Percentiles rank a stretch among this genome's conserved stretches.
Evolutionary conservation across 1,140 invertebrate species (phyloP).

Genomic region (Copidosoma floridanum): DNA sequence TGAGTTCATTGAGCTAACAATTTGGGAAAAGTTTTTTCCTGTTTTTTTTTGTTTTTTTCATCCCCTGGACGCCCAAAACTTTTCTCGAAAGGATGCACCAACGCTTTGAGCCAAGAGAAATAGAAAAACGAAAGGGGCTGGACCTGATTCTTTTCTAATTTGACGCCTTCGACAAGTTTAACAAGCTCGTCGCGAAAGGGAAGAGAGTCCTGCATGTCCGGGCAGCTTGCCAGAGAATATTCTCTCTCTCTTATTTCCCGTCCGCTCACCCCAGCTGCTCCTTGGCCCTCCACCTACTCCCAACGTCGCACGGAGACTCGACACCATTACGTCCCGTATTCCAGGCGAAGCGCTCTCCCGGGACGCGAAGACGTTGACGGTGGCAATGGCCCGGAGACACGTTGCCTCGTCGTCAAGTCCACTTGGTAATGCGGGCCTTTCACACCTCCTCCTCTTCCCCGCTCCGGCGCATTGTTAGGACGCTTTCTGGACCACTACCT

Average conservation of each 20-base stretch:
- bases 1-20: no score
- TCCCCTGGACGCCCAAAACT: no score
- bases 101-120: no score
- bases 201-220: conserved; percentile 46
- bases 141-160: conserved; percentile 47
- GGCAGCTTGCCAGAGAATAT: conserved; percentile 51
- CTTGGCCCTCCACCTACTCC: neutral
- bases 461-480: conserved; percentile 45
- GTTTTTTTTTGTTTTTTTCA: no score
- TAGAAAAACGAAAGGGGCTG: conserved; percentile 30
- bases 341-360: conserved; percentile 40
- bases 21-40: no score
- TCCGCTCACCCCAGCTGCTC: neutral
- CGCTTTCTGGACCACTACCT: conserved; percentile 32
- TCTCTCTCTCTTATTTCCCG: conserved; percentile 28
- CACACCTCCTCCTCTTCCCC: conserved; percentile 1
- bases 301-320: conserved; percentile 36
- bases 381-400: neutral
- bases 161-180: conserved; percentile 57
- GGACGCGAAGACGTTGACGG: conserved; percentile 39
- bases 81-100: no score
- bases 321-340: conserved; percentile 53
- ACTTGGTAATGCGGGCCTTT: conserved; percentile 20
- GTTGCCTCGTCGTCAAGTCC: conserved; percentile 21
- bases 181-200: conserved; percentile 55